These are phyloP conservation scores for Tinea pellionella DNA, from an alignment of 2,888 invertebrate species.

Conservation along the genomic window DNA sequence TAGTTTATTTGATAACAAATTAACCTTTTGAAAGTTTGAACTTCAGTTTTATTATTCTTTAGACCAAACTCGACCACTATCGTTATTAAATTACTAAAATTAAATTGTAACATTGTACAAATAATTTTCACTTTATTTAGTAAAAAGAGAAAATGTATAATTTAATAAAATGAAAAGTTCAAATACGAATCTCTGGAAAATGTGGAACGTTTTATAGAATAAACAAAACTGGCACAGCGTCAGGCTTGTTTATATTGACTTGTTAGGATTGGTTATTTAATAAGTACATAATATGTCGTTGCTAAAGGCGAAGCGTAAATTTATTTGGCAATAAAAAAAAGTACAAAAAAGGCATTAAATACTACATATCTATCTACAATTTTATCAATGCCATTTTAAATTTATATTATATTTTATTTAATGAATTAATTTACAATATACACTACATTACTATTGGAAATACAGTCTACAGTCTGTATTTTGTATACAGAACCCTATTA, in stretches of 20 bases:
- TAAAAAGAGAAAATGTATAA: too few species aligned
- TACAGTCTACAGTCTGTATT: too few species aligned
- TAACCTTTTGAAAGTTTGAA: background rate
- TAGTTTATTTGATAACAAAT: constrained; percentile 1
- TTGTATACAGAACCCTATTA: too few species aligned
- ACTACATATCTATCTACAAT: too few species aligned
- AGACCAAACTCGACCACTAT: background rate
- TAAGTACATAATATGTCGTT: background rate
- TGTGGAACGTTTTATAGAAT: background rate
- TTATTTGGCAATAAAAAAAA: too few species aligned
- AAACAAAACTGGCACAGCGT: background rate
- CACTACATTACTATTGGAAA: too few species aligned
- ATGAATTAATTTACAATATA: too few species aligned
- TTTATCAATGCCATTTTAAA: too few species aligned
- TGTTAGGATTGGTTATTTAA: background rate
- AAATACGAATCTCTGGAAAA: background rate
- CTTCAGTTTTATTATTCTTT: background rate
- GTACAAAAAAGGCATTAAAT: too few species aligned
- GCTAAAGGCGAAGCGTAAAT: too few species aligned
- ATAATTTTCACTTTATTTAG: background rate
- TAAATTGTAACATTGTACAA: background rate
- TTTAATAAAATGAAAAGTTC: too few species aligned
- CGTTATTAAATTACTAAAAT: background rate
- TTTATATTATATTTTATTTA: too few species aligned
- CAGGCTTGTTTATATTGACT: background rate